Evolutionary conservation across 1,140 invertebrate species (phyloP).

Genomic region (Batillaria attramentaria): DNA sequence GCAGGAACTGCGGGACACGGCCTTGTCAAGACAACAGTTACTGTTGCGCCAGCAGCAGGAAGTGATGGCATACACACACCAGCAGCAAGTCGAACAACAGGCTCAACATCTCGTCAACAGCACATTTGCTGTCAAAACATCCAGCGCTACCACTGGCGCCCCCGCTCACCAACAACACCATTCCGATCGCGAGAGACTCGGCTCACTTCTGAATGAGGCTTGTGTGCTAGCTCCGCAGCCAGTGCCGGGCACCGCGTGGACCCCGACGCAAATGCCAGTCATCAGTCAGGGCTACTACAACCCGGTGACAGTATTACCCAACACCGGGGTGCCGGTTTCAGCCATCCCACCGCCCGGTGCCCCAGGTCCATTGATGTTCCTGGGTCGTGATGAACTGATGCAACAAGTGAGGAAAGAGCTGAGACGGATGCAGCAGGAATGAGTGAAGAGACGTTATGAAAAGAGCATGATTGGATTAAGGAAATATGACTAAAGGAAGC

Average conservation of each 20-base stretch:
- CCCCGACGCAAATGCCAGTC: background rate
- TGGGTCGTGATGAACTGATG: conserved; percentile 23
- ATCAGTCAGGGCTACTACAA: background rate
- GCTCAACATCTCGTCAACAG: conserved; percentile 27
- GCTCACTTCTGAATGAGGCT: conserved; percentile 4
- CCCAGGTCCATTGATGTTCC: background rate
- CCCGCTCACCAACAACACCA: background rate
- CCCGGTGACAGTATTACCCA: background rate
- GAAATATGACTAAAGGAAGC: too few species aligned
- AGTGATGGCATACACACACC: conserved; percentile 12
- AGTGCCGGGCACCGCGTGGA: background rate
- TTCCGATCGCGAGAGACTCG: conserved; percentile 6
- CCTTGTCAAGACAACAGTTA: conserved; percentile 15
- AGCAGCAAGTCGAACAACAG: conserved; percentile 12
- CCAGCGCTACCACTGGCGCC: conserved; percentile 1
- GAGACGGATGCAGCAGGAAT: conserved; percentile 27
- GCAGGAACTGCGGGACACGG: conserved; percentile 15
- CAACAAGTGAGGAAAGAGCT: conserved; percentile 24
- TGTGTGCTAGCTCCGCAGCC: conserved; percentile 8
- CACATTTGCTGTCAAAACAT: background rate
- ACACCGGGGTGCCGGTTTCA: background rate
- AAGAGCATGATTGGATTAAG: too few species aligned
- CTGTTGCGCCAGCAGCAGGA: conserved; percentile 26
- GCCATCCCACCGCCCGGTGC: background rate
- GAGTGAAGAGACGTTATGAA: conserved; percentile 9